Base-by-base conservation (phyloP, 2,888 invertebrate species). In the Leptogaster cylindrica region DNA sequence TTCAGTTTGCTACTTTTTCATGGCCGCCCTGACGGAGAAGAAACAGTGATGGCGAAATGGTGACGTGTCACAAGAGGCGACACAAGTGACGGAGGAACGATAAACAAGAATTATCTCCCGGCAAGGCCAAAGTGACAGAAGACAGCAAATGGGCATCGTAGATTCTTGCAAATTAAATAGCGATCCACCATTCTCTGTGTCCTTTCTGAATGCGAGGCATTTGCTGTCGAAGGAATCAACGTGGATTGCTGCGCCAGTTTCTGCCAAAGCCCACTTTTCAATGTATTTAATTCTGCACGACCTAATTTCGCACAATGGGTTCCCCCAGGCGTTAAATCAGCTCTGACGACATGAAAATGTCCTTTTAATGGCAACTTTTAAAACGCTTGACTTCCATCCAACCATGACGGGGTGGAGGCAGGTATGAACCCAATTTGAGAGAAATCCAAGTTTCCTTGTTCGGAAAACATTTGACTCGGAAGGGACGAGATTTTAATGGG, bases 151-250 rank as follows among this genome's bases (percentile, higher is more conserved):
- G n/a, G n/a, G n/a, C n/a, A n/a, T n/a, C n/a, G n/a, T n/a, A n/a
- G n/a, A n/a, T n/a, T n/a, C n/a, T n/a, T n/a, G n/a, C n/a, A n/a
- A n/a, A 58, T 55, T 65, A 48, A 10, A 48, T 50, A 14, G 27
- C 20, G 2, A 20, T 2, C 41, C 52, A 61, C 52, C 27, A 14
- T 46, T 14, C 14, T 16, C 46, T 44, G 33, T 44, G 3, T 25
- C 23, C n/a, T 5, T 61, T 52, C 61, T 51, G 33, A 66, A 68
- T 61, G 63, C 63, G 66, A 68, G 39, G 65, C 68, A 66, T 18
- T 61, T 44, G 33, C 28, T 58, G 68, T 68, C 68, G 28, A 51
- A 65, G 48, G 51, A 58, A 68, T 61, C 27, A 16, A 16, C 61
- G 44, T 16, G 25, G 25, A 61, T 28, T 61, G 41, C 7, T 14